These are phyloP conservation scores for Anthonomus grandis DNA, from an alignment of 1,140 invertebrate genomes.

Conservation along the genomic window DNA sequence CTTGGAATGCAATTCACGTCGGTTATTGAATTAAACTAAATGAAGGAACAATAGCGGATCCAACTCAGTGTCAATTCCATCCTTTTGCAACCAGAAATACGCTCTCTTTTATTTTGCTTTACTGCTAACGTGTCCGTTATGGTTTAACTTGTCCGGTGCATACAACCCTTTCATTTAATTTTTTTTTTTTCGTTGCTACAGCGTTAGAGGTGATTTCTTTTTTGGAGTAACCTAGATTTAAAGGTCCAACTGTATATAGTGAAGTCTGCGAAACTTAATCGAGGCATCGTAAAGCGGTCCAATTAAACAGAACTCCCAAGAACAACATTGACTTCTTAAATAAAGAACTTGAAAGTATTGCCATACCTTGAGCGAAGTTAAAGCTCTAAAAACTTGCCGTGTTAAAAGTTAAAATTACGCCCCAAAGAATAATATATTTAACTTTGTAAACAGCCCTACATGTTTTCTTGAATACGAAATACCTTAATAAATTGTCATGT, in stretches of 20 bases:
- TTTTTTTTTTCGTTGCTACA: no score
- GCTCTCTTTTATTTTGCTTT: no score
- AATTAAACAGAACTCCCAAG: slow-evolving; percentile 17
- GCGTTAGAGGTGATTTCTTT: no score
- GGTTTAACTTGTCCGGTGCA: no score
- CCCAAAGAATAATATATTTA: slow-evolving; percentile 25
- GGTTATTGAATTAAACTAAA: slow-evolving; percentile 28
- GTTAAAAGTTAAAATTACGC: slow-evolving; percentile 21
- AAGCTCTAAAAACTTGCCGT: slow-evolving; percentile 16
- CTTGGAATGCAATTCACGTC: slow-evolving; percentile 22
- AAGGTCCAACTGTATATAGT: no score
- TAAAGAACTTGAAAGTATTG: slow-evolving; percentile 20
- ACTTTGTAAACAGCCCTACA: slow-evolving; percentile 23
- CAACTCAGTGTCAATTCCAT: slow-evolving; percentile 21
- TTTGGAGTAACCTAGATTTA: no score
- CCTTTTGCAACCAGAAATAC: slow-evolving; percentile 11
- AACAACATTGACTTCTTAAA: slow-evolving; percentile 23
- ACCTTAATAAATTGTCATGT: slow-evolving; percentile 21
- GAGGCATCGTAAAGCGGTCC: no score
- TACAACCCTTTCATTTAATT: no score
- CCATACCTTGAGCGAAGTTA: slow-evolving; percentile 21
- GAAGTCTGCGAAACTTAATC: no score
- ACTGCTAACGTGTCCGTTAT: no score
- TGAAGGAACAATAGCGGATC: slow-evolving; percentile 17
- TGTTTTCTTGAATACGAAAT: slow-evolving; percentile 27